Evolutionary conservation across 2,113 vertebrate species (phyloP).

Genomic region (Pimephales promelas): DNA sequence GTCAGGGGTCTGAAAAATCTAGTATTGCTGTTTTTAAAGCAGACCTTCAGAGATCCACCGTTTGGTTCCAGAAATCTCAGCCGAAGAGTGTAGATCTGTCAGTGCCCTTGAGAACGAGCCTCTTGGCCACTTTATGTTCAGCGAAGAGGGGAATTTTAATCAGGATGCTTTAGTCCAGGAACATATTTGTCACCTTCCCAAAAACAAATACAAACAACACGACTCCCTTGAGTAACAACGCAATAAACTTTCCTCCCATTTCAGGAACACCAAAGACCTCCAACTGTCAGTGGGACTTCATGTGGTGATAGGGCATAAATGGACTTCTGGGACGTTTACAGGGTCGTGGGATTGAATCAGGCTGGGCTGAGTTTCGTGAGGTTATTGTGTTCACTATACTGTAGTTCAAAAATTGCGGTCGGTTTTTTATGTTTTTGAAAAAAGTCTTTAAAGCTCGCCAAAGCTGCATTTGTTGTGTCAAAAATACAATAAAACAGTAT

Average conservation of each 20-base stretch:
- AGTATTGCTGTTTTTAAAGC: neutral
- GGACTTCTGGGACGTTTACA: neutral
- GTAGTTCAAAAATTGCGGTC: too few relatives aligned
- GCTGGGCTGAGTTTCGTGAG: neutral
- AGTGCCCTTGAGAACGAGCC: slow-evolving; percentile 9
- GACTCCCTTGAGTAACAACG: slow-evolving; percentile 18
- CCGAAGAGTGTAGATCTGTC: slow-evolving; percentile 25
- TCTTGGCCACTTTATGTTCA: neutral
- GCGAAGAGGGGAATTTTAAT: slow-evolving; percentile 34
- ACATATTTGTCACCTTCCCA: slow-evolving; percentile 42
- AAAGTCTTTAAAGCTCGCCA: neutral
- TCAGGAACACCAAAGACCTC: slow-evolving; percentile 4
- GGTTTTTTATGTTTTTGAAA: neutral
- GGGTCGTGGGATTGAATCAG: neutral
- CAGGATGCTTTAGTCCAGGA: slow-evolving; percentile 35
- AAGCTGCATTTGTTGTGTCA: neutral
- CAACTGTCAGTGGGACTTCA: slow-evolving; percentile 13
- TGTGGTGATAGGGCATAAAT: neutral
- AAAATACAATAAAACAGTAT: neutral
- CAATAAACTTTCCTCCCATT: slow-evolving; percentile 18
- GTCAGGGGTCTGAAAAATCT: neutral
- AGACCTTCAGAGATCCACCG: neutral
- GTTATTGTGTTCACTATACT: too few relatives aligned
- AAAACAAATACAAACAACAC: slow-evolving; percentile 40
- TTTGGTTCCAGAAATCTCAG: slow-evolving; percentile 3